Evolutionary conservation across 1,140 invertebrate genomes (phyloP), one percentile per base, ranked within the genome.

Genomic region (Cotesia typhae): DNA sequence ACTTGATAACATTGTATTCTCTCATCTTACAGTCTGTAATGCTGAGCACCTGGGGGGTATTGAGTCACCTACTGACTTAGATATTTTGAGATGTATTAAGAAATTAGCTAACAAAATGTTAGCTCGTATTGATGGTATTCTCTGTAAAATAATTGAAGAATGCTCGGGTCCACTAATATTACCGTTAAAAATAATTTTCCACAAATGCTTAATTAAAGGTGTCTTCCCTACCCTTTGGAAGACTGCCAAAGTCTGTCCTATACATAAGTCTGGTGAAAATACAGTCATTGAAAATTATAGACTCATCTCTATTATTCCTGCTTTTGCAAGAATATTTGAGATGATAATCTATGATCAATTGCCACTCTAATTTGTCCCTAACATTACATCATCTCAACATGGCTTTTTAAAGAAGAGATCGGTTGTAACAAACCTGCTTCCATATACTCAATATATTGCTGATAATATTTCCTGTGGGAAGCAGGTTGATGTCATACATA

Each of bases 401-500:
- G 73, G 75, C 1, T 76, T 76, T 63, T 10, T 74, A 6, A 41
- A 7, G 4, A 35, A 57, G 6, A 74, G 38, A 60, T 74, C 76
- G 4, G 61, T 70, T 0, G 4, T 37, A 14, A 77, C 71, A 2
- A 71, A 71, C n/a, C 61, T 75, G 9, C n/a, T 66, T n/a, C 9
- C 55, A 2, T 74, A 57, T 28, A 41, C 36, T 28, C 57, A 74
- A 36, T 47, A 17, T 17, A 5, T 74, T 0, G 17, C 53, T 17
- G 17, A 17, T 17, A 17, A 17, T 17, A 17, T 17, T 17, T 17
- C 17, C 17, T 17, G 17, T 17, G 74, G 72, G 35, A n/a, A 28
- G 36, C 75, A 80, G 36, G 71, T 79, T 52, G 78, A 77, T 68
- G 71, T 72, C 12, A 76, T 77, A 7, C 76, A 79, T 47, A 76